Evolutionary conservation across 2,888 invertebrate species (phyloP), one percentile per base, ranked within the genome.

Genomic region (Vanessa cardui): DNA sequence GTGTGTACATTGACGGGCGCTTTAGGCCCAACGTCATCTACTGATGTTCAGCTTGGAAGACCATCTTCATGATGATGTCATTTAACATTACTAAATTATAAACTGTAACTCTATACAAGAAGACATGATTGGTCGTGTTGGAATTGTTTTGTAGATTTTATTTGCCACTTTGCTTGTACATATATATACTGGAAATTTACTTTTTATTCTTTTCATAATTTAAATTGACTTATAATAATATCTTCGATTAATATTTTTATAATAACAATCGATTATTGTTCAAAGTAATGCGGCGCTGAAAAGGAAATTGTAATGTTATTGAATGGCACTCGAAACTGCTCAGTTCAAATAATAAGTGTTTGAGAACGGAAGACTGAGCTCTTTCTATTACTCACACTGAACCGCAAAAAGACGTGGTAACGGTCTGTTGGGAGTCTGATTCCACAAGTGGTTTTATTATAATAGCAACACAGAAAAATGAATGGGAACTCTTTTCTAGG

Each of bases 1-100:
- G 87, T 92, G 92, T 90, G 86, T 89, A 88, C 87, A 89, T 89
- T 91, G 90, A 88, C 88, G 88, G 89, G 86, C 87, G 90, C 89
- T 86, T 88, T 87, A 89, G 90, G 89, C 85, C 87, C 83, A 83
- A 87, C 91, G 89, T 90, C 90, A 91, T 89, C 81, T 79, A 83
- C 73, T 74, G 74, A 72, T 75, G 72, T 72, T 73, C 71, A 75
- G 72, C 74, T 74, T 75, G 70, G 71, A 78, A 76, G 33, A 56
- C n/a, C 67, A 74, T 73, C 74, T 76, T 64, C 66, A 74, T 58
- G 58, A 62, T 72, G 73, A 72, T 68, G 73, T 72, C 69, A 72
- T 68, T 59, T 33, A 59, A 62, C 54, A 64, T 68, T 33, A 59
- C n/a, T 47, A 58, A 12, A 52, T 52, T 58, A 58, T 58, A 62